phyloP scores from a whole-genome alignment of 2,888 invertebrate genomes.

The Meteorus cinctellus region DNA sequence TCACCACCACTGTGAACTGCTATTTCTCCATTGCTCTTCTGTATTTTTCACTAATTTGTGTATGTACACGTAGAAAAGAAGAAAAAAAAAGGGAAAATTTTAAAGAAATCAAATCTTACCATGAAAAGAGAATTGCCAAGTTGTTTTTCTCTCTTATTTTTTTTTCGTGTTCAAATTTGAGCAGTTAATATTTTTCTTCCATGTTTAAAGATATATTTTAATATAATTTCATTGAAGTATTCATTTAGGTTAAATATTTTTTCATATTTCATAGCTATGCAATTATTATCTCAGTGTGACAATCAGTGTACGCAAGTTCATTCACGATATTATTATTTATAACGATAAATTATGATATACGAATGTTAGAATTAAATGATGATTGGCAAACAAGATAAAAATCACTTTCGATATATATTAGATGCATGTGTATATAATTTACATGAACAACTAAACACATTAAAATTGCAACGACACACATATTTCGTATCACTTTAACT shows the following conservation, averaged over 20 bases:
- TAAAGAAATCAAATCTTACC: conserved; percentile 18
- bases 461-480: conserved; percentile 21
- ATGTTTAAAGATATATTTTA: no score
- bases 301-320: no score
- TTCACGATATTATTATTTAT: no score
- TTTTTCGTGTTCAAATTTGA: no score
- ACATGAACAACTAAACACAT: background rate
- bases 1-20: background rate
- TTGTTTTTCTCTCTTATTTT: no score
- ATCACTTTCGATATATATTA: background rate
- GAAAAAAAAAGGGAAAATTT: background rate
- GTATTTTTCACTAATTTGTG: background rate
- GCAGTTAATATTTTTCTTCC: no score
- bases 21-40: background rate
- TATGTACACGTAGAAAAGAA: background rate
- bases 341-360: background rate
- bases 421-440: conserved; percentile 32
- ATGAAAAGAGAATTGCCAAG: background rate
- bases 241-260: no score
- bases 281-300: no score
- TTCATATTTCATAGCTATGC: no score
- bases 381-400: conserved; percentile 37
- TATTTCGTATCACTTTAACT: conserved; percentile 34
- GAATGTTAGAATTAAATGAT: conserved; percentile 24
- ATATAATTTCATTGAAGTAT: no score